These are phyloP conservation scores for Euglossa dilemma DNA, from an alignment of 1,140 invertebrate genomes.

Conservation along the genomic window DNA sequence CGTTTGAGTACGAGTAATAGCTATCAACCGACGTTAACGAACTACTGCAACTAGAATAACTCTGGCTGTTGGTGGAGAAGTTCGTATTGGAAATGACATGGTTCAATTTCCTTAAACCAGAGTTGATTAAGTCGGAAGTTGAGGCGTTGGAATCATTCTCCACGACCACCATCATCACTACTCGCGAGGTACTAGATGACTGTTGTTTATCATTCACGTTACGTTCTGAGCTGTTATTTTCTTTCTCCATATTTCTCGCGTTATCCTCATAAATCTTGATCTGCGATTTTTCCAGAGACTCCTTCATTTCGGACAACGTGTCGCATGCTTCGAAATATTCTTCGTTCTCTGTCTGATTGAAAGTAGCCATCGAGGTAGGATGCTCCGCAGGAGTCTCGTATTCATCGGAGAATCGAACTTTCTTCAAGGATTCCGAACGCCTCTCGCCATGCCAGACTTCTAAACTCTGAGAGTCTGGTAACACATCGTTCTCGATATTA, in stretches of 20 bases:
- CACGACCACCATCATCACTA: conserved; percentile 76
- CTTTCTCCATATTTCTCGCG: conserved; percentile 14
- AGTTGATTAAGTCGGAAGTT: conserved; percentile 68
- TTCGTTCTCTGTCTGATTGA: conserved; percentile 8
- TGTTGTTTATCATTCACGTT: not conserved
- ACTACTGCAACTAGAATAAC: not conserved
- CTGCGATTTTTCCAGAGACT: not conserved
- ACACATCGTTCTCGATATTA: not conserved
- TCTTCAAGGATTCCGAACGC: conserved; percentile 56
- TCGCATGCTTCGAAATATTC: conserved; percentile 18
- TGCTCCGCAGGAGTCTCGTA: not conserved
- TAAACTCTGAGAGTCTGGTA: not conserved
- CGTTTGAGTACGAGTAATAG: not conserved
- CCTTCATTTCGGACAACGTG: not conserved
- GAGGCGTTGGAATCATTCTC: conserved; percentile 55
- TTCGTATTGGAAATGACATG: not conserved
- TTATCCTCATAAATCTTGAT: conserved; percentile 1
- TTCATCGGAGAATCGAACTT: conserved; percentile 70
- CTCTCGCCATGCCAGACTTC: not conserved
- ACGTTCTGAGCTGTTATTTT: not conserved
- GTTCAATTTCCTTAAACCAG: conserved; percentile 73
- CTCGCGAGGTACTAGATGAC: conserved; percentile 50
- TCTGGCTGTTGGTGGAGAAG: not conserved
- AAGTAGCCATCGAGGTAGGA: not conserved
- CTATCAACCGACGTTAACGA: conserved; percentile 49